Conservation (phyloP, 2,113 vertebrate genomes). For the Cebus imitator region DNA sequence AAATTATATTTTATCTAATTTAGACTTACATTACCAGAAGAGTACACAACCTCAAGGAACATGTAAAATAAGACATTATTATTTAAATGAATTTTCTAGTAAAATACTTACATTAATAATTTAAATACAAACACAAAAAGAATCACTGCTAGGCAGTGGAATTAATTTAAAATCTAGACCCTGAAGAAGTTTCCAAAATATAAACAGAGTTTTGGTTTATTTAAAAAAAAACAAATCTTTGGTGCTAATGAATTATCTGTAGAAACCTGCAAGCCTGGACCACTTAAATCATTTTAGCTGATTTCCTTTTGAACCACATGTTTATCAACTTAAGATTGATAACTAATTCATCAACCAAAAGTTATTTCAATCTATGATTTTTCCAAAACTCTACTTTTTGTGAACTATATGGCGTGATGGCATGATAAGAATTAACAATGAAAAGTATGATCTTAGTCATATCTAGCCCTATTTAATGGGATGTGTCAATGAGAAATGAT, state of each 20-base stretch:
- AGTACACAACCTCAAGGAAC: not conserved
- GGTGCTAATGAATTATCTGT: not conserved
- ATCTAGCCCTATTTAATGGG: not conserved
- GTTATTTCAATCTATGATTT: not conserved
- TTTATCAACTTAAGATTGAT: not conserved
- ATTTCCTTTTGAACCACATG: not conserved
- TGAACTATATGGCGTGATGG: not conserved
- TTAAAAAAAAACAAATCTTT: not conserved
- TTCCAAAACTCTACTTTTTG: not conserved
- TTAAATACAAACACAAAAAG: not conserved
- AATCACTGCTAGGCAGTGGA: not conserved
- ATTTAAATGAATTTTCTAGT: not conserved
- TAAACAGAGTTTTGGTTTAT: not conserved
- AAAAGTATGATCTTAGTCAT: not conserved
- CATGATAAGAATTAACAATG: not conserved
- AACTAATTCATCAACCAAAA: not conserved
- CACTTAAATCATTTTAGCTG: not conserved
- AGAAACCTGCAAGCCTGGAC: not conserved
- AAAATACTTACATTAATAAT: not conserved
- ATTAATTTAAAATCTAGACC: not conserved
- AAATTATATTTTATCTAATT: conserved; percentile 23
- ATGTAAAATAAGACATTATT: not conserved
- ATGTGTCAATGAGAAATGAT: not conserved
- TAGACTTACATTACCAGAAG: not conserved
- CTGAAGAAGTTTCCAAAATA: not conserved